phyloP scores from a whole-genome alignment of 1,140 invertebrate genomes.

The Brachionus koreanus region DNA sequence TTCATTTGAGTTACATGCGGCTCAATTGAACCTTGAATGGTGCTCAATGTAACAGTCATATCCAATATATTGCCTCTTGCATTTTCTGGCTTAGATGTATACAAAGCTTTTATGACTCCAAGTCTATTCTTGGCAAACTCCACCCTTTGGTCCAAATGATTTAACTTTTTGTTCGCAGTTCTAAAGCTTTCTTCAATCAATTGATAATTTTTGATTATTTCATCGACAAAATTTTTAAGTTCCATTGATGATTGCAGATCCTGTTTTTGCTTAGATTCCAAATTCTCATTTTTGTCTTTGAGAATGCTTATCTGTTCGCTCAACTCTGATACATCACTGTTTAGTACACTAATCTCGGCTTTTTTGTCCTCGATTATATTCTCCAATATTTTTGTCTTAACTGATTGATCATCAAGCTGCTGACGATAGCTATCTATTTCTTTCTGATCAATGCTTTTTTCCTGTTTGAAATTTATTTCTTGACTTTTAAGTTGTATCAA shows the following conservation, averaged over 20 bases:
- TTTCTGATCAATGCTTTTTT: conserved; percentile 6
- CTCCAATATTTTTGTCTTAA: not conserved
- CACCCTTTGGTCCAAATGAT: conserved; percentile 34
- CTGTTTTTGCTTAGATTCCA: not conserved
- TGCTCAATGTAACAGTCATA: not conserved
- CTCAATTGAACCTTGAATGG: not conserved
- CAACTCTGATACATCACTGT: not conserved
- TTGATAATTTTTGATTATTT: conserved; percentile 27
- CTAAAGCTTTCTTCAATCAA: conserved; percentile 33
- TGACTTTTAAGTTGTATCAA: not conserved
- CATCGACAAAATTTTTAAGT: conserved; percentile 28
- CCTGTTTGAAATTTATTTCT: conserved; percentile 24
- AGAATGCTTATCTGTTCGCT: conserved; percentile 15
- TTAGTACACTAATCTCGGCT: conserved; percentile 13
- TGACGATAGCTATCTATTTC: not conserved
- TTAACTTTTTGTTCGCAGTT: conserved; percentile 4
- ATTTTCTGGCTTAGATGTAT: conserved; percentile 5
- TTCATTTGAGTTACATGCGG: not conserved
- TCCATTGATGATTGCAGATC: not conserved
- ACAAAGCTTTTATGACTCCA: conserved; percentile 35
- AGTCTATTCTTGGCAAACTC: conserved; percentile 38
- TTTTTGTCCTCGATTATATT: conserved; percentile 30
- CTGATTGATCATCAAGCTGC: not conserved
- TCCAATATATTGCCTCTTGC: not conserved
- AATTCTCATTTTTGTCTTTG: not conserved